Conservation (phyloP, 2,797 vertebrate genomes). For the Eospalax fontanierii region DNA sequence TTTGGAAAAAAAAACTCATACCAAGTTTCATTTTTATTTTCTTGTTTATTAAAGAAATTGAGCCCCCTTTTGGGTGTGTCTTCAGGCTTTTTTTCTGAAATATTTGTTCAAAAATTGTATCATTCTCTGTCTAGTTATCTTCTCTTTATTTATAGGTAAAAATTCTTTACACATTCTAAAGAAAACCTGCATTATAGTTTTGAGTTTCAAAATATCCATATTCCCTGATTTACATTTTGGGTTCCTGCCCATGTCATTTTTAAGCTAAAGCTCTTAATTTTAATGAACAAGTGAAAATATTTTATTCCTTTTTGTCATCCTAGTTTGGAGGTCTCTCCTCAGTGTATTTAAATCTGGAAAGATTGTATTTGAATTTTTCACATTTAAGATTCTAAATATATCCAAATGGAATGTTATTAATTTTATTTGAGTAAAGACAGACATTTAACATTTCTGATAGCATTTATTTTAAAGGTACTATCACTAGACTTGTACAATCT, state of each 20-base stretch:
- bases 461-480: neutral
- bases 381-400: constrained; percentile 13
- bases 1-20: neutral
- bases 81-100: constrained; percentile 10
- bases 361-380: neutral
- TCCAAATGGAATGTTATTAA: constrained; percentile 10
- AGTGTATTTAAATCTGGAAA: neutral
- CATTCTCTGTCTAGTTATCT: neutral
- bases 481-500: constrained; percentile 4
- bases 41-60: neutral
- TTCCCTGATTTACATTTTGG: neutral
- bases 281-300: constrained; percentile 6
- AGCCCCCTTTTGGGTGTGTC: neutral
- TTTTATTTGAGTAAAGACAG: neutral
- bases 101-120: neutral
- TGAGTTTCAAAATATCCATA: neutral
- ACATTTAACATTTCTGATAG: neutral
- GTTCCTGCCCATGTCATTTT: neutral
- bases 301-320: neutral
- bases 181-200: neutral
- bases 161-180: constrained; percentile 1
- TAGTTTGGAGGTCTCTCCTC: neutral
- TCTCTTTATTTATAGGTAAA: neutral
- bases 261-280: constrained; percentile 16
- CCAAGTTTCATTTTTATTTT: neutral